phyloP scores from a whole-genome alignment of 2,113 vertebrate genomes.

The Neolamprologus ventralis region DNA sequence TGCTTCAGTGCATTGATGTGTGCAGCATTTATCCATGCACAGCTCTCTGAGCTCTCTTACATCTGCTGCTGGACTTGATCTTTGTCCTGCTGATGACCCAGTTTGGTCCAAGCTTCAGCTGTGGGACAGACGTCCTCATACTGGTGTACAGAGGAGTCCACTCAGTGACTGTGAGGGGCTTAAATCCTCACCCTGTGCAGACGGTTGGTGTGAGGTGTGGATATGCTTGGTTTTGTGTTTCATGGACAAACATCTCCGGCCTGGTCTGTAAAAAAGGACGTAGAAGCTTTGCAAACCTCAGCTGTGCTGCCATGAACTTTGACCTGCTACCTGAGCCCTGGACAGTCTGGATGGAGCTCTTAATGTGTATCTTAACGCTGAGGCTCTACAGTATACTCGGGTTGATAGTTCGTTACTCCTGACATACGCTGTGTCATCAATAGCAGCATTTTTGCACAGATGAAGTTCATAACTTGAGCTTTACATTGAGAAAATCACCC shows the following conservation, averaged over 20 bases:
- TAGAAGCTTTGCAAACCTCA: not conserved
- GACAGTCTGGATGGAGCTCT: not conserved
- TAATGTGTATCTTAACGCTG: accelerated
- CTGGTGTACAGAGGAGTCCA: not conserved
- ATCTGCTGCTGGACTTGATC: not conserved
- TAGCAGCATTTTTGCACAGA: not conserved
- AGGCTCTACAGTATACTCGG: no score
- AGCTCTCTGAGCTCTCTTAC: not conserved
- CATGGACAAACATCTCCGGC: not conserved
- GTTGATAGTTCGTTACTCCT: not conserved
- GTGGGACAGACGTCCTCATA: not conserved
- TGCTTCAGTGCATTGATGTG: not conserved
- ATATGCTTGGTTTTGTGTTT: not conserved
- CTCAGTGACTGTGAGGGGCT: not conserved
- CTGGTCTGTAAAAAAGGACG: not conserved
- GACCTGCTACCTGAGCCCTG: not conserved
- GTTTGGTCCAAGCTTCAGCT: not conserved
- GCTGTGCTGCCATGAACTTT: not conserved
- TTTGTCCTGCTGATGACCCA: not conserved
- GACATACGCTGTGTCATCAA: not conserved
- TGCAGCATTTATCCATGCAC: not conserved
- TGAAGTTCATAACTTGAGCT: not conserved
- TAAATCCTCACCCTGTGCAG: not conserved
- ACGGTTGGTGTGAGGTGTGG: accelerated
- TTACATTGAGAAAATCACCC: not conserved